Evolutionary conservation across 2,797 vertebrate species (phyloP).

Genomic region (Gymnoscopelus braueri): DNA sequence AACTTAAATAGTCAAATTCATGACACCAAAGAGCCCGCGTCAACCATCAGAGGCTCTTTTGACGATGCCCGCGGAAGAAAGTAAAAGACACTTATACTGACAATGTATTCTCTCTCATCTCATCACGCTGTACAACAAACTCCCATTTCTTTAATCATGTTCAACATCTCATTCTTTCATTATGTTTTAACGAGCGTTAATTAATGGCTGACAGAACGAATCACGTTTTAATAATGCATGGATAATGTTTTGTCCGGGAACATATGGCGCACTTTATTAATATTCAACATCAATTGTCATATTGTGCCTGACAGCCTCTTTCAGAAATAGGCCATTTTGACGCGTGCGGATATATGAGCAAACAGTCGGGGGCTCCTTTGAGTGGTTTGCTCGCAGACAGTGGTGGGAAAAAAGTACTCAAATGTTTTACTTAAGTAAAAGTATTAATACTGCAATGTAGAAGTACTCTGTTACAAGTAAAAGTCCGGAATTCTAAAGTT

Average conservation of each 20-base stretch:
- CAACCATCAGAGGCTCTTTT: slow-evolving; percentile 56
- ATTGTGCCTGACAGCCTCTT: slow-evolving; percentile 53
- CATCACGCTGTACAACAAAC: slow-evolving; percentile 65
- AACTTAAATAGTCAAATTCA: slow-evolving; percentile 56
- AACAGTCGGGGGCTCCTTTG: slow-evolving; percentile 43
- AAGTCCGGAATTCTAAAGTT: too few relatives aligned
- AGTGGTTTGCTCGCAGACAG: slow-evolving; percentile 19
- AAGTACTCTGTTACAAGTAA: too few relatives aligned
- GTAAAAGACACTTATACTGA: slow-evolving; percentile 59
- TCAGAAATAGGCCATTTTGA: slow-evolving; percentile 65
- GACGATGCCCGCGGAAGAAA: slow-evolving; percentile 46
- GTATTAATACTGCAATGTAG: too few relatives aligned
- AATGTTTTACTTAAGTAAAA: too few relatives aligned
- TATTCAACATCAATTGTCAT: slow-evolving; percentile 75
- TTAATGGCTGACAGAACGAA: slow-evolving; percentile 74
- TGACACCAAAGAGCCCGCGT: slow-evolving; percentile 58
- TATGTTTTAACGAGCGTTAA: slow-evolving; percentile 78
- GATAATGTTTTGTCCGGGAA: slow-evolving; percentile 66
- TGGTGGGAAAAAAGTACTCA: too few relatives aligned
- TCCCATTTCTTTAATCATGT: slow-evolving; percentile 71
- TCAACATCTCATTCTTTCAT: slow-evolving; percentile 70
- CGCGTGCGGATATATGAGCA: slow-evolving; percentile 43
- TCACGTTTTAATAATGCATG: slow-evolving; percentile 78
- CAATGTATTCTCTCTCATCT: slow-evolving; percentile 66
- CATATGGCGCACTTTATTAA: slow-evolving; percentile 79